Base-by-base conservation (phyloP, 2,113 vertebrate species). In the Theropithecus gelada region DNA sequence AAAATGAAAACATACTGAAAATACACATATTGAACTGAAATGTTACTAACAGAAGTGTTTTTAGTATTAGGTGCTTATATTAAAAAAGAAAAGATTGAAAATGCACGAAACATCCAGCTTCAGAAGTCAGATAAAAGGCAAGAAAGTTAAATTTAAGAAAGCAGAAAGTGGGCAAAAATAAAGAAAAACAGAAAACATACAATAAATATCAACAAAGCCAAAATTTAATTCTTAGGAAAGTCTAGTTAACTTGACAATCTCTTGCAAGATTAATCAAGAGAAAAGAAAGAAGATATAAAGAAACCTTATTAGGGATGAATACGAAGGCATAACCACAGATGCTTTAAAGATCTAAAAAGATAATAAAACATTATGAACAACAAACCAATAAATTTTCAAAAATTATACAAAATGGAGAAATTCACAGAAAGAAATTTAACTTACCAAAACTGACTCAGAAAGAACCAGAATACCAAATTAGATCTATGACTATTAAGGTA, bases 1-100 rank as follows among this genome's bases (percentile, higher is more conserved):
- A 32, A 93, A 93, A 88, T 59, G 6, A 30, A 78, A 87, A 83
- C 5, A 79, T 64, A 80, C 75, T 75, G 17, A 89, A 94, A 97
- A 89, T 32, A 48, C 2, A 79, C 4, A 40, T 48, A 43, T n/a
- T 59, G 40, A 95, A 57, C 79, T 92, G 48, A 82, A 73, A 84
- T 50, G 8, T 79, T 76, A 81, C 12, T 76, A 73, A 52, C 40
- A 91, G 43, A 70, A 76, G 20, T 61, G 6, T 17, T 57, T 94
- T 83, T 79, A 43, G 78, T 14, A n/a, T 61, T 85, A 66, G 57
- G 10, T 57, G 25, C 48, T 86, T 66, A 30, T 64, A 78, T 38
- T 57, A 27, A 18, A 30, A 43, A 55, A 50, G 25, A 32, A 38
- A 40, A 38, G 32, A 2, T 25, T 40, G 2, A 76, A 38, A 57